Base-by-base conservation (phyloP, 2,888 invertebrate species). In the Sipha maydis region DNA sequence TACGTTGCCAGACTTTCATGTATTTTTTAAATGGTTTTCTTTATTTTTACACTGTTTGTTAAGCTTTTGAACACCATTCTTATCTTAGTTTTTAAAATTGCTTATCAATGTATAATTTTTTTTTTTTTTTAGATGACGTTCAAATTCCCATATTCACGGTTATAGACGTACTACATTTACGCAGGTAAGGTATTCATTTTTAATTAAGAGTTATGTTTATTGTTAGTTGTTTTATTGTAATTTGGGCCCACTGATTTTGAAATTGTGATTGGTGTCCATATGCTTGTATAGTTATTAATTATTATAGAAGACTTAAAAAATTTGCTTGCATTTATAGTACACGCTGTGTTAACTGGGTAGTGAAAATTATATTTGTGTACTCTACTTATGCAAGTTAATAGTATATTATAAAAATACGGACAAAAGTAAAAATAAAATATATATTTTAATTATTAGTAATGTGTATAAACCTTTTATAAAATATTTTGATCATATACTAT, bases 31-130 rank as follows among this genome's bases (percentile, higher is more conserved):
- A 80, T 34, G 79, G 31, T 80, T 86, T 86, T 86, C 19, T 88
- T 75, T 88, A 80, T 88, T 88, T 82, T 80, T 88, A 88, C 67
- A 82, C 88, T 75, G 41, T 88, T 73, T 82, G 54, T 79, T 86
- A 28, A 73, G 73, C 86, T 86, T 86, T 86, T 86, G 28, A 86
- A 86, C 73, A 86, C 41, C 38, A 80, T 73, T 79, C 56, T 73
- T 28, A 71, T 41, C 14, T 14, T 28, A 56, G 54, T 73, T 80
- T 80, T 73, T 56, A 73, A 54, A 56, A 78, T 56, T 85, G 38
- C 76, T 67, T 79, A 80, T 78, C 38, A 28, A 54, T 78, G 48
- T 34, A 25, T 48, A 4, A 69, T 3, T 75, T 56, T 73, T 78
- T 86, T 69, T 83, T 17, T 31, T 71, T 86, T 88, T 25, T 67